Conservation (phyloP, 2,888 invertebrate genomes). For the Mechanitis messenoides region DNA sequence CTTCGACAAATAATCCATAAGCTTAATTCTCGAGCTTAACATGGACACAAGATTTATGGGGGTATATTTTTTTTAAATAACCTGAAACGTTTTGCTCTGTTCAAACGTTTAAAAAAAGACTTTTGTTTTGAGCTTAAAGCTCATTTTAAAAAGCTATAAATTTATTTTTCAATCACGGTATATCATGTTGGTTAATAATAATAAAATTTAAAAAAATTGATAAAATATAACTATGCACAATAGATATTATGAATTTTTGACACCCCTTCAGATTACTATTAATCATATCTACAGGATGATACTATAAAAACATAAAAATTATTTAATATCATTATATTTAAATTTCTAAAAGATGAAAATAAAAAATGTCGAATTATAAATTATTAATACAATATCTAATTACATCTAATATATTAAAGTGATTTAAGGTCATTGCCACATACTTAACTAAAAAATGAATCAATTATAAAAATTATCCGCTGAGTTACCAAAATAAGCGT, state of each 20-base stretch:
- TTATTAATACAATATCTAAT: not conserved
- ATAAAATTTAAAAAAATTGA: too few relatives aligned
- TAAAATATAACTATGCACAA: too few relatives aligned
- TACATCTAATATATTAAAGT: slow-evolving; percentile 2
- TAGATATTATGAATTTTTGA: too few relatives aligned
- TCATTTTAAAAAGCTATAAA: too few relatives aligned
- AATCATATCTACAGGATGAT: not conserved
- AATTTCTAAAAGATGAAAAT: too few relatives aligned
- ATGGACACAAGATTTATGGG: slow-evolving; percentile 62
- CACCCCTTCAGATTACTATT: too few relatives aligned
- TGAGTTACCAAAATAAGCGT: slow-evolving; percentile 29
- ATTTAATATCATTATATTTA: too few relatives aligned
- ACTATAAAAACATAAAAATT: not conserved
- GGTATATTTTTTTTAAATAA: slow-evolving; percentile 34
- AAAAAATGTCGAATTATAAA: not conserved
- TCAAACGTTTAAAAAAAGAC: too few relatives aligned
- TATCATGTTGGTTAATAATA: too few relatives aligned
- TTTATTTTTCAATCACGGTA: too few relatives aligned
- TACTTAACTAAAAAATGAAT: slow-evolving; percentile 24
- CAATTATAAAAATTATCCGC: slow-evolving; percentile 28
- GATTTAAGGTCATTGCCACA: slow-evolving; percentile 12
- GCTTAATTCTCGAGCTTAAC: slow-evolving; percentile 46
- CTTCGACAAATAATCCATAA: slow-evolving; percentile 47
- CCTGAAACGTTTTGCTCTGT: too few relatives aligned
- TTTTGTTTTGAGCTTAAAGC: too few relatives aligned